Percentiles rank a stretch among this genome's conserved stretches.
These are phyloP conservation scores for Brassicogethes aeneus DNA, from an alignment of 2,888 invertebrate species.

Conservation along the genomic window DNA sequence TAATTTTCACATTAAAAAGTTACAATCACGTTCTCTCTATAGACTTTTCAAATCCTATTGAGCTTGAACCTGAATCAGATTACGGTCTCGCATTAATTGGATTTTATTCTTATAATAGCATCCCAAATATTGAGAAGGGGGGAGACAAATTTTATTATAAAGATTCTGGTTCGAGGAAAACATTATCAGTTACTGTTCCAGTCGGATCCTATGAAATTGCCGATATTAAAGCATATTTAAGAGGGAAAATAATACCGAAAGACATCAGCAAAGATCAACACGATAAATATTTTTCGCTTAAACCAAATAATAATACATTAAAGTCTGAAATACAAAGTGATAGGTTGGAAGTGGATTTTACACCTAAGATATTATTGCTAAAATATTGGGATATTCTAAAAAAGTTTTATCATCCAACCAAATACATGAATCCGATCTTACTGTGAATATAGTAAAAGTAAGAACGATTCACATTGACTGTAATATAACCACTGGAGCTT, in stretches of 20 bases:
- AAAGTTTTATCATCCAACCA: slow-evolving; percentile 7
- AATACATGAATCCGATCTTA: slow-evolving; percentile 16
- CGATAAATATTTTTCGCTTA: slow-evolving; percentile 2
- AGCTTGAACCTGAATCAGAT: slow-evolving; percentile 1
- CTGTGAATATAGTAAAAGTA: slow-evolving; percentile 17
- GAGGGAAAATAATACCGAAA: slow-evolving; percentile 4
- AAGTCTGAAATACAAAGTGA: slow-evolving; percentile 16
- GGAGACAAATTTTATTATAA: slow-evolving; percentile 29
- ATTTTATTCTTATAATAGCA: slow-evolving; percentile 9
- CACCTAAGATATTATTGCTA: slow-evolving; percentile 9
- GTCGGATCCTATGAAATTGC: slow-evolving; percentile 29
- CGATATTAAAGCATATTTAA: slow-evolving; percentile 22
- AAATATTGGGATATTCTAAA: slow-evolving; percentile 8
- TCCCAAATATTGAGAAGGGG: slow-evolving; percentile 30
- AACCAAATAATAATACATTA: slow-evolving; percentile 27
- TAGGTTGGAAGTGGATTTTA: slow-evolving; percentile 9
- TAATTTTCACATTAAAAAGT: slow-evolving; percentile 1
- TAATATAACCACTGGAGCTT: slow-evolving; percentile 26
- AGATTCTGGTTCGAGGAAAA: slow-evolving; percentile 1
- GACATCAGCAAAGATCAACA: not conserved
- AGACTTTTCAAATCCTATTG: slow-evolving; percentile 1
- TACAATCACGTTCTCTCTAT: slow-evolving; percentile 1
- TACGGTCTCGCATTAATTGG: slow-evolving; percentile 2
- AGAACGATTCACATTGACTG: slow-evolving; percentile 17
- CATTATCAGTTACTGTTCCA: slow-evolving; percentile 22